Evolutionary conservation across 1,140 invertebrate genomes (phyloP), one percentile per base, ranked within the genome.

Genomic region (Lysiphlebus fabarum): DNA sequence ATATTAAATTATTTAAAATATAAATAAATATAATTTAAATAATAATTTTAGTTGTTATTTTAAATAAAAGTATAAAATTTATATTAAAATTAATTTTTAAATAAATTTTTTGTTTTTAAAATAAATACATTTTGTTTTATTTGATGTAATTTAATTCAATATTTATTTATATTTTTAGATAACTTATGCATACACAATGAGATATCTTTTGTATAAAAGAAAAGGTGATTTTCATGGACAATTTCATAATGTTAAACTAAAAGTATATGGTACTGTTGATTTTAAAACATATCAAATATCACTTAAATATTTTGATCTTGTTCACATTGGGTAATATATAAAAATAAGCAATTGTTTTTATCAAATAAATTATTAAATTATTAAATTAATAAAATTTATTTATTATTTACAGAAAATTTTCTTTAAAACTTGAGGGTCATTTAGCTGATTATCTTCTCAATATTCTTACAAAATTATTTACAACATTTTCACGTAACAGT

Each of bases 361-460:
- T n/a, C n/a, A n/a, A n/a, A n/a, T n/a, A n/a, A n/a, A n/a, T 26
- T 7, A n/a, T n/a, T 5, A 14, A 49, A 34, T 4, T 37, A 7
- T 9, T 37, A 11, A 37, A 36, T 6, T 26, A 33, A 33, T 48
- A 14, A 33, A 33, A 8, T 48, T 17, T 14, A 36, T 11, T 38
- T 34, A 59, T 56, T 12, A 4, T 33, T 45, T 53, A 49, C 47
- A 72, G 70, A 5, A 49, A 65, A 6, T 42, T 65, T 1, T 34
- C 43, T 0, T 0, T 72, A 1, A 62, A 53, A 49, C 26, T 73
- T 0, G 37, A 65, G 12, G 69, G 70, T 3, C 60, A 70, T 41
- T 7, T 56, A n/a, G 0, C 47, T 0, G 69, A 72, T 50, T 38
- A 48, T 7, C 1, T 71, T 4, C 8, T 70, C 1, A 73, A 73